Evolutionary conservation across 2,113 vertebrate species (phyloP), one percentile per base, ranked within the genome.

Genomic region (Cottus gobio): DNA sequence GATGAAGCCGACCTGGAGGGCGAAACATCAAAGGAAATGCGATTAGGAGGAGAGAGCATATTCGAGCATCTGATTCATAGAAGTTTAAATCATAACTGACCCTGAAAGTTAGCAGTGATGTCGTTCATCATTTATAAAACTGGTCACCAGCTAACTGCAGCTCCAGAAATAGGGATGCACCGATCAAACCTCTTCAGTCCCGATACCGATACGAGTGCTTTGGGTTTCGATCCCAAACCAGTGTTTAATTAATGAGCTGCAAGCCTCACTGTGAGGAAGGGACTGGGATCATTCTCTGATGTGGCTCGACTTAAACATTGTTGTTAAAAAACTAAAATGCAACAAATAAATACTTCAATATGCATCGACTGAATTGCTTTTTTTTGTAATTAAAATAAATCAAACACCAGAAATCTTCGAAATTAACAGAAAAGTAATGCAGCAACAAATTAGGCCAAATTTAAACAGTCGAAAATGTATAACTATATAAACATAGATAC

Each of bases 1-100:
- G 80, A 99, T 94, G 79, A 98, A 95, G 58, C 98, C 98, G 0
- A 99, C 80, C 98, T 99, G 84, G 37, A 7, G n/a, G 18, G 42
- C 18, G 36, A 64, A 71, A 68, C 52, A 48, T 60, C 36, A 80
- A 5, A 42, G 50, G 18, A 65, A 67, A 72, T 69, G 3, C 3
- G 42, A n/a, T n/a, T 18, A 37, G 34, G 39, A 54, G 44, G 24
- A 48, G n/a, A 62, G 28, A n/a, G n/a, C n/a, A 65, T 2, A n/a
- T 6, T 46, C 44, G 2, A 18, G n/a, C 12, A 31, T 79, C 10
- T 46, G 62, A 44, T 77, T 69, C 3, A n/a, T 22, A 61, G 42
- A 24, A 37, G 12, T 61, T 48, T 28, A 20, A 58, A 36, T 67
- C 8, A 34, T 26, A 58, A 24, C 3, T 42, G 39, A 42, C 39